Evolutionary conservation across 2,113 vertebrate species (phyloP), one percentile per base, ranked within the genome.

Genomic region (Argyrosomus japonicus): DNA sequence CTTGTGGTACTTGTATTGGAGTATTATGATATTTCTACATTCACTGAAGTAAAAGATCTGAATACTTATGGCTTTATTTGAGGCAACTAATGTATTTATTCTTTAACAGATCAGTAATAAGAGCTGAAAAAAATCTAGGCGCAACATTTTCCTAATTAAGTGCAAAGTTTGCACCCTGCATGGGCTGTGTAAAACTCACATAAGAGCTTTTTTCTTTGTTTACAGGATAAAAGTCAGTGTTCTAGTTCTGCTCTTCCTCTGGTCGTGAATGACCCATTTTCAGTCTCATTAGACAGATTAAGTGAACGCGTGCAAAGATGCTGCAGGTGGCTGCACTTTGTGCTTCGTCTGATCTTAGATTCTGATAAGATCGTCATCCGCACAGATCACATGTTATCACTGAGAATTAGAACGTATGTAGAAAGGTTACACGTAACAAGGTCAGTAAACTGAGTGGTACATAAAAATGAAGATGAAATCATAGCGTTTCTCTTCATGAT

Each of bases 181-280:
- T 13, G 10, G 17, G 5, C 9, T 29, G 23, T 5, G 10, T 40
- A 17, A 64, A 71, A 32, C 3, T 48, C 7, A 67, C 6, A 18
- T 0, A 13, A 32, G 19, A 29, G 18, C 50, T 17, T 74, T 63
- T 14, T 62, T 13, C 7, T 21, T 58, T 57, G 48, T 68, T 40
- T 56, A 68, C 48, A 57, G 29, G 8, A 67, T 29, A 65, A 54
- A 69, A 61, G 40, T 0, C 36, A 1, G 2, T 14, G 43, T 68
- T 69, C 86, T 80, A 67, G 23, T 82, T 86, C 3, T 51, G 21
- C 47, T 56, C 68, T 84, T 86, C 72, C 25, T 79, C 47, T 78
- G 27, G 45, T n/a, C 56, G 10, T n/a, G 6, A 82, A 12, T 86
- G 89, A 90, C 90, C 86, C 64, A 72, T 6, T 90, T 93, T 75